A percentile compares a stretch with the other conserved stretches of the same genome.
phyloP scores from a whole-genome alignment of 1,140 invertebrate genomes.

The Eumeta japonica region DNA sequence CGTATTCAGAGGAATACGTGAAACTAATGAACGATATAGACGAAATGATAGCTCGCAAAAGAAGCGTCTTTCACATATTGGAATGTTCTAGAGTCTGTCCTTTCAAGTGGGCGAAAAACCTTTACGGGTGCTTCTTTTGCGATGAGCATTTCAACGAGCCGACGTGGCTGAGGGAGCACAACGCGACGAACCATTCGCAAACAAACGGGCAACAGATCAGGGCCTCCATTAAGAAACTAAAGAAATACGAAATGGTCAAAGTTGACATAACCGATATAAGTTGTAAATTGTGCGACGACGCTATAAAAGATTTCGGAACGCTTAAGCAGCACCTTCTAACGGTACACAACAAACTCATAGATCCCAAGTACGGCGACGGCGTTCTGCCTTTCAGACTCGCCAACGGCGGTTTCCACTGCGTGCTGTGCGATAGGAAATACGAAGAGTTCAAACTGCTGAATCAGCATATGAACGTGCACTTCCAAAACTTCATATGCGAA shows the following conservation, averaged over 20 bases:
- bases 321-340: slow-evolving; percentile 29
- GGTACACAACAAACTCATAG: slow-evolving; percentile 27
- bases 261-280: slow-evolving; percentile 32
- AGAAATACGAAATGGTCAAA: slow-evolving; percentile 41
- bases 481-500: slow-evolving; percentile 70
- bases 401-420: slow-evolving; percentile 32
- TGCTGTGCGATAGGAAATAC: slow-evolving; percentile 42
- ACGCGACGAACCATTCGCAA: slow-evolving; percentile 19
- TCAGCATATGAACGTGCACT: slow-evolving; percentile 51
- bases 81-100: slow-evolving; percentile 37
- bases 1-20: slow-evolving; percentile 15
- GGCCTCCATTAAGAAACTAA: slow-evolving; percentile 25
- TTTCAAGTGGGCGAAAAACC: slow-evolving; percentile 45
- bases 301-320: slow-evolving; percentile 15
- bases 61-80: slow-evolving; percentile 27
- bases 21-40: slow-evolving; percentile 23
- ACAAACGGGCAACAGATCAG: slow-evolving; percentile 19
- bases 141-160: slow-evolving; percentile 32
- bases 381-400: slow-evolving; percentile 38
- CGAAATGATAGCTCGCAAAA: slow-evolving; percentile 25
- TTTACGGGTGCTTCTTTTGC: slow-evolving; percentile 42
- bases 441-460: slow-evolving; percentile 46
- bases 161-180: slow-evolving; percentile 26
- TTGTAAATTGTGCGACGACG: slow-evolving; percentile 31
- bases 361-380: slow-evolving; percentile 26